Evolutionary conservation across 35 echinoderm and acorn worm species (phyloP).

Genomic region (Stichopus chloronotus): DNA sequence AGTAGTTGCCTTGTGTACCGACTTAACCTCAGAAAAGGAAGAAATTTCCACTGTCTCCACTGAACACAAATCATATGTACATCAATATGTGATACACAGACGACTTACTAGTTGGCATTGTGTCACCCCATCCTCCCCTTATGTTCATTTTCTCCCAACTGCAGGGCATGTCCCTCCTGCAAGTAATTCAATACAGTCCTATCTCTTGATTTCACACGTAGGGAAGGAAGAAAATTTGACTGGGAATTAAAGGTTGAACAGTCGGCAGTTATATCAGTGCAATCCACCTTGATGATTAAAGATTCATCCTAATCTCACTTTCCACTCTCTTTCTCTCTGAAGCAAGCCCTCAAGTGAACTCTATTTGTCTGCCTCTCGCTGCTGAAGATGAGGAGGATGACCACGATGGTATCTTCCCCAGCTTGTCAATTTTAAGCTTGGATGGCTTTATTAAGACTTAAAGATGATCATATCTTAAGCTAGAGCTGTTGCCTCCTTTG

Average conservation of each 20-base stretch:
- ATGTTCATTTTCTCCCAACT: too few species aligned
- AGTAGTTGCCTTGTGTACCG: too few species aligned
- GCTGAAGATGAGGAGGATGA: not conserved
- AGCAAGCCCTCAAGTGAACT: conserved; percentile 7
- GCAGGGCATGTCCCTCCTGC: too few species aligned
- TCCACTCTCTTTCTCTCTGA: not conserved
- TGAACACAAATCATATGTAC: too few species aligned
- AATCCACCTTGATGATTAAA: not conserved
- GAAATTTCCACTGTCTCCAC: too few species aligned
- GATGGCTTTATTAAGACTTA: not conserved
- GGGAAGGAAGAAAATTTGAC: not conserved
- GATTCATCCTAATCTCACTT: not conserved
- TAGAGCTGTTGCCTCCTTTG: not conserved
- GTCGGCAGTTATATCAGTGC: not conserved
- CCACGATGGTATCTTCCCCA: not conserved
- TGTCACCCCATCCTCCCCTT: too few species aligned
- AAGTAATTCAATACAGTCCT: too few species aligned
- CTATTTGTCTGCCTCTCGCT: not conserved
- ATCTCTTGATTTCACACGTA: too few species aligned
- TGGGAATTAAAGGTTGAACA: not conserved
- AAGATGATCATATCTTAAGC: not conserved
- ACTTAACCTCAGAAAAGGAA: too few species aligned
- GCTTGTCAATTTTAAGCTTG: conserved; percentile 20
- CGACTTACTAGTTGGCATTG: too few species aligned
- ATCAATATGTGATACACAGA: too few species aligned